These are phyloP conservation scores for Narcine bancroftii DNA, from an alignment of 2,113 vertebrate species.

Conservation along the genomic window DNA sequence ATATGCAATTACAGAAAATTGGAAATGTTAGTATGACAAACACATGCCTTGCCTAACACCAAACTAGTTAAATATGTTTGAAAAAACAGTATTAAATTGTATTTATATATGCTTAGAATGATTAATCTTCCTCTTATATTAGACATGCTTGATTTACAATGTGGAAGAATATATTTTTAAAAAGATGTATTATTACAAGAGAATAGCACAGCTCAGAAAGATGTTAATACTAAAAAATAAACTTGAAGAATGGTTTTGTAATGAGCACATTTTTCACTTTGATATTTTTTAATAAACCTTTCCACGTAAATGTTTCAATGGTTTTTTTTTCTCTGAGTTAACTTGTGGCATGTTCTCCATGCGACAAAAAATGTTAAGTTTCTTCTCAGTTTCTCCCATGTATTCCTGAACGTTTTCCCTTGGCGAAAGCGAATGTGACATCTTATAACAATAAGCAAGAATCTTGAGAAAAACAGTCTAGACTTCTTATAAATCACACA, in stretches of 20 bases:
- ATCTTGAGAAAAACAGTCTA: neutral
- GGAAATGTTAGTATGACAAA: neutral
- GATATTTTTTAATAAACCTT: constrained; percentile 22
- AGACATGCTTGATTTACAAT: neutral
- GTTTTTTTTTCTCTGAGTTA: neutral
- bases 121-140: neutral
- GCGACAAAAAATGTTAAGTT: too few relatives aligned
- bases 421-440: neutral
- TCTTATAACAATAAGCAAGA: neutral
- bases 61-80: neutral
- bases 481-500: neutral
- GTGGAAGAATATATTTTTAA: too few relatives aligned
- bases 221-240: neutral
- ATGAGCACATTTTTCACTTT: neutral
- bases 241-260: neutral
- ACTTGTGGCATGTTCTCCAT: neutral
- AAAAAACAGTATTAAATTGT: neutral
- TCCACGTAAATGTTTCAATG: neutral
- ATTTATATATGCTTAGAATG: neutral
- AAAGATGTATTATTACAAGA: neutral
- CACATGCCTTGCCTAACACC: neutral
- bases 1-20: neutral
- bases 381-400: too few relatives aligned
- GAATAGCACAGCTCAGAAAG: too few relatives aligned
- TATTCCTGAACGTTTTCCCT: neutral